Evolutionary conservation across 1,140 invertebrate species (phyloP).

Genomic region (Chymomyza costata): DNA sequence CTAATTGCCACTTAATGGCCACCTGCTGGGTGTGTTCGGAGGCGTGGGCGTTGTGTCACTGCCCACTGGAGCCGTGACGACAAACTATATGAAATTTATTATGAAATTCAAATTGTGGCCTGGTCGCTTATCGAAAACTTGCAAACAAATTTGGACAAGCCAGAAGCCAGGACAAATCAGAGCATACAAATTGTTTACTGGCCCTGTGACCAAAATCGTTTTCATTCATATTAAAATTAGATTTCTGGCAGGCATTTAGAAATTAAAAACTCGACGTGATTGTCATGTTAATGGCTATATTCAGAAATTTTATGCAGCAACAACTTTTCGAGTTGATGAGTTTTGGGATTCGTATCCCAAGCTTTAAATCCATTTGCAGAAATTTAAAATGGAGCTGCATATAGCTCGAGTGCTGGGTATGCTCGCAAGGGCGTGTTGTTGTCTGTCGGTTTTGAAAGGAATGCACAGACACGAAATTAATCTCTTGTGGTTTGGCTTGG

Average conservation of each 20-base stretch:
- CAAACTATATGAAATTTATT: too few species aligned
- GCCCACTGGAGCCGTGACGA: background rate
- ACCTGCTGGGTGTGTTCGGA: slow-evolving; percentile 20
- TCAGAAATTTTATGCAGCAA: too few species aligned
- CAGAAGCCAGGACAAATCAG: too few species aligned
- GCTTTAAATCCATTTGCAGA: too few species aligned
- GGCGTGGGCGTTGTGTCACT: slow-evolving; percentile 15
- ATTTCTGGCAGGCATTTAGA: background rate
- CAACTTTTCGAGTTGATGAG: too few species aligned
- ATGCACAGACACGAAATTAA: slow-evolving; percentile 66
- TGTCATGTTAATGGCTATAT: background rate
- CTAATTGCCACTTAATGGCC: slow-evolving; percentile 58
- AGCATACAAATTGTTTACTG: too few species aligned
- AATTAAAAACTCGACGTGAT: slow-evolving; percentile 1
- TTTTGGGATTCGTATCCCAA: too few species aligned
- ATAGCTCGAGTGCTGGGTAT: too few species aligned
- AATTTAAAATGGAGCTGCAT: too few species aligned
- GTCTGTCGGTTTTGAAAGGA: slow-evolving; percentile 31
- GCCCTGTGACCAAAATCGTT: background rate
- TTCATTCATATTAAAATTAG: slow-evolving; percentile 3
- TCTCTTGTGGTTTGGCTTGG: slow-evolving; percentile 56
- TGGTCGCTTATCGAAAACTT: too few species aligned
- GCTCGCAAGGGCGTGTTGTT: slow-evolving; percentile 35
- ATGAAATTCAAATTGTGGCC: slow-evolving; percentile 3
- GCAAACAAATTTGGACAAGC: too few species aligned